A percentile compares a stretch with the other conserved stretches of the same genome.
Conservation (phyloP, 2,888 invertebrate genomes). For the Ernsta delagoae region DNA sequence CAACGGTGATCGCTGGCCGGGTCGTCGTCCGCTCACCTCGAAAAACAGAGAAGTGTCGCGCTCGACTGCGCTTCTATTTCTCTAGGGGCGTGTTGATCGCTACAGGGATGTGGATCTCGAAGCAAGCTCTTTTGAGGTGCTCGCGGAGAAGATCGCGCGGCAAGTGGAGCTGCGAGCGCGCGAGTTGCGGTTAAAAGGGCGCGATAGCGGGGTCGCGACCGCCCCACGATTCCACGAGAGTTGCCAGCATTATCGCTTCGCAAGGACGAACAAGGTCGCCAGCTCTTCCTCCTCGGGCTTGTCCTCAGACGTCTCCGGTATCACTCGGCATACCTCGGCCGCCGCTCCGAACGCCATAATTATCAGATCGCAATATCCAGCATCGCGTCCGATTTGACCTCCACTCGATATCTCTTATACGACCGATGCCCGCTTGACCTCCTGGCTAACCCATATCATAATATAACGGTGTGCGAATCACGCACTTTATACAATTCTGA, state of each 20-base stretch:
- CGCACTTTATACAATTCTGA: too few species aligned
- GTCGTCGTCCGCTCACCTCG: conserved; percentile 18
- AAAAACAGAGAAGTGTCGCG: neutral
- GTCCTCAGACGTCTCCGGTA: conserved; percentile 30
- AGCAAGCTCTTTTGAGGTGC: conserved; percentile 38
- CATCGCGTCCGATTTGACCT: too few species aligned
- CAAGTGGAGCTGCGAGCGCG: conserved; percentile 53
- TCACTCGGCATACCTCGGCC: conserved; percentile 1
- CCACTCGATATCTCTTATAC: too few species aligned
- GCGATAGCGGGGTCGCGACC: conserved; percentile 68
- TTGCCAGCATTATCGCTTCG: conserved; percentile 57
- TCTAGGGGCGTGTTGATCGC: neutral
- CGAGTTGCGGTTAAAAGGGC: conserved; percentile 65
- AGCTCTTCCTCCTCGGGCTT: conserved; percentile 50
- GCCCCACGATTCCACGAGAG: conserved; percentile 64
- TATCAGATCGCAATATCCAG: too few species aligned
- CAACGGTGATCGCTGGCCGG: neutral
- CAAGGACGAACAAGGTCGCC: conserved; percentile 78
- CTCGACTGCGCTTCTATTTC: neutral
- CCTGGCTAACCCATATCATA: too few species aligned
- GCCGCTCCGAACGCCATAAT: neutral
- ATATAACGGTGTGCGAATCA: too few species aligned
- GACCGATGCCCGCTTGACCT: too few species aligned
- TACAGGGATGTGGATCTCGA: conserved; percentile 16
- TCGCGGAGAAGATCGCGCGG: conserved; percentile 53